phyloP scores from a whole-genome alignment of 2,113 vertebrate genomes.

The Hemibagrus wyckioides region DNA sequence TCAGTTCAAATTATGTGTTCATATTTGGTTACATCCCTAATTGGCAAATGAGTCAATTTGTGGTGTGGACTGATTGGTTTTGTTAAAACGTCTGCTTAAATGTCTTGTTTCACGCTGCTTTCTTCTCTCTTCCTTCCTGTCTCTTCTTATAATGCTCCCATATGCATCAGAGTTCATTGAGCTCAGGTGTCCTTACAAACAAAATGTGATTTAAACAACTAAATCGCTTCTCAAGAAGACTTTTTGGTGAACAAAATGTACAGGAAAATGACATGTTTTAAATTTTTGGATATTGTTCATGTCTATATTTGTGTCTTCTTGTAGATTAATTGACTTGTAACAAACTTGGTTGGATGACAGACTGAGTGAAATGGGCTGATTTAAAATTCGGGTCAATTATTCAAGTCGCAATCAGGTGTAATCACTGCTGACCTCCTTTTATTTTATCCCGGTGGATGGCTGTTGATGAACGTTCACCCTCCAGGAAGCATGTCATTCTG shows the following conservation, averaged over 20 bases:
- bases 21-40: not conserved
- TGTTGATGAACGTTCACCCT: slow-evolving; percentile 6
- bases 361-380: slow-evolving; percentile 33
- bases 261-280: not conserved
- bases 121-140: not conserved
- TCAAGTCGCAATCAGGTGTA: slow-evolving; percentile 42
- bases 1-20: not conserved
- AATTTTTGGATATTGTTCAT: slow-evolving; percentile 18
- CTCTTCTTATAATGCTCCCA: not conserved
- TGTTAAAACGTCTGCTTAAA: slow-evolving; percentile 19
- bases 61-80: slow-evolving; percentile 34
- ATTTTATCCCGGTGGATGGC: slow-evolving; percentile 14
- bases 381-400: slow-evolving; percentile 42
- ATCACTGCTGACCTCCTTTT: slow-evolving; percentile 36
- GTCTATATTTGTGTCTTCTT: not conserved
- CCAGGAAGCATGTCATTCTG: not conserved
- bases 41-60: slow-evolving; percentile 16
- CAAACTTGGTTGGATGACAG: slow-evolving; percentile 12
- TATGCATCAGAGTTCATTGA: not conserved
- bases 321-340: not conserved
- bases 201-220: not conserved
- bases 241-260: not conserved
- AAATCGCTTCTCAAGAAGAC: not conserved
- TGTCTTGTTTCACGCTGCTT: not conserved
- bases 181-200: not conserved